Evolutionary conservation across 2,113 vertebrate species (phyloP).

Genomic region (western clawed frog (Xenopus tropicalis)): DNA sequence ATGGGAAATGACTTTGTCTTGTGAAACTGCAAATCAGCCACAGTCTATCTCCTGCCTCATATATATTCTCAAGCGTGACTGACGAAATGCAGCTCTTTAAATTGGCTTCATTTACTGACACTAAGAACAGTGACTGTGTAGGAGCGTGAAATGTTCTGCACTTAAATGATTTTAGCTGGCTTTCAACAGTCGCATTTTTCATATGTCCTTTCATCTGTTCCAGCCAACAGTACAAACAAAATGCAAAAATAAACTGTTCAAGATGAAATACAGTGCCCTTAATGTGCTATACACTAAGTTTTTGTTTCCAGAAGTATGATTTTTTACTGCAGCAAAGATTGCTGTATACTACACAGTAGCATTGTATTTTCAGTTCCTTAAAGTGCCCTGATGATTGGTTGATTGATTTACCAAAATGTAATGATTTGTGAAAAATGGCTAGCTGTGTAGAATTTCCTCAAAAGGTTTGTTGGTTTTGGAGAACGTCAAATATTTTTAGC

Average conservation of each 20-base stretch:
- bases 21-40: conserved; percentile 6
- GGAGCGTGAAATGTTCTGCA: conserved; percentile 25
- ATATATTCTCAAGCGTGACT: conserved; percentile 36
- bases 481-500: not conserved
- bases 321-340: conserved; percentile 1
- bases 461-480: not conserved
- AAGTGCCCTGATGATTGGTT: not conserved
- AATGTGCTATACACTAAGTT: conserved; percentile 29
- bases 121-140: conserved; percentile 39
- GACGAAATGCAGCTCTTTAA: conserved; percentile 38
- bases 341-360: conserved; percentile 19
- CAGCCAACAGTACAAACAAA: conserved; percentile 29
- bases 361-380: not conserved
- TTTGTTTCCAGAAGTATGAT: conserved; percentile 26
- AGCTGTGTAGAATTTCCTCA: not conserved
- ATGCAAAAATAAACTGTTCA: conserved; percentile 26
- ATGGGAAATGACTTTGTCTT: conserved; percentile 1
- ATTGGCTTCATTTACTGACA: conserved; percentile 23
- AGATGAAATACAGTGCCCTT: conserved; percentile 15
- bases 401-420: conserved; percentile 6
- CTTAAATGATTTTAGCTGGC: conserved; percentile 44
- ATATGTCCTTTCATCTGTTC: conserved; percentile 34
- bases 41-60: conserved; percentile 23
- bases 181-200: conserved; percentile 22
- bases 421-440: conserved; percentile 10